Evolutionary conservation across 1,140 invertebrate genomes (phyloP).

Genomic region (Propsilocerus akamusi): DNA sequence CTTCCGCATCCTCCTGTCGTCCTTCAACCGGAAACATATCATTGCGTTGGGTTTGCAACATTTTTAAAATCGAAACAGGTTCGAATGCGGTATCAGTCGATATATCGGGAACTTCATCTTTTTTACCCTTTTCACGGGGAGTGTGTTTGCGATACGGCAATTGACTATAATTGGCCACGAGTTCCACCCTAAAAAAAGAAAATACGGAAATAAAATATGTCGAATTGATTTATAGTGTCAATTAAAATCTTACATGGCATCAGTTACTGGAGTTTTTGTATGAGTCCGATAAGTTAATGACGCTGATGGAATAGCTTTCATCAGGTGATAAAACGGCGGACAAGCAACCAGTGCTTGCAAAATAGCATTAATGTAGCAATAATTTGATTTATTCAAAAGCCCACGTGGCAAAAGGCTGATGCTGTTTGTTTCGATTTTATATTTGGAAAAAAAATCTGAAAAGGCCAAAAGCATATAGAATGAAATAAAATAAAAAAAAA

Average conservation of each 20-base stretch:
- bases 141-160: too few relatives aligned
- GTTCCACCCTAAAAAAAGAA: slow-evolving; percentile 35
- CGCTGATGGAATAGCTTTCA: slow-evolving; percentile 48
- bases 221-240: slow-evolving; percentile 8
- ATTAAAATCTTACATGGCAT: slow-evolving; percentile 58
- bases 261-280: slow-evolving; percentile 74
- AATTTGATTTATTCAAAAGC: slow-evolving; percentile 79
- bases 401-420: slow-evolving; percentile 66
- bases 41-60: slow-evolving; percentile 54
- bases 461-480: too few relatives aligned
- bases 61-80: slow-evolving; percentile 61
- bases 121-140: slow-evolving; percentile 19
- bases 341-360: slow-evolving; percentile 79
- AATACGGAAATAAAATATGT: slow-evolving; percentile 48
- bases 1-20: slow-evolving; percentile 86
- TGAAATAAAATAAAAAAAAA: too few relatives aligned
- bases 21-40: slow-evolving; percentile 69
- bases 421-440: slow-evolving; percentile 51
- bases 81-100: slow-evolving; percentile 46
- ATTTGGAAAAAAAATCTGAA: slow-evolving; percentile 49
- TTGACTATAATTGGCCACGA: slow-evolving; percentile 27
- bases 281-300: slow-evolving; percentile 31
- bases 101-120: slow-evolving; percentile 24
- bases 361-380: slow-evolving; percentile 90
- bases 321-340: slow-evolving; percentile 81